phyloP scores from a whole-genome alignment of 2,888 invertebrate genomes.

The Amphipoea oculea region DNA sequence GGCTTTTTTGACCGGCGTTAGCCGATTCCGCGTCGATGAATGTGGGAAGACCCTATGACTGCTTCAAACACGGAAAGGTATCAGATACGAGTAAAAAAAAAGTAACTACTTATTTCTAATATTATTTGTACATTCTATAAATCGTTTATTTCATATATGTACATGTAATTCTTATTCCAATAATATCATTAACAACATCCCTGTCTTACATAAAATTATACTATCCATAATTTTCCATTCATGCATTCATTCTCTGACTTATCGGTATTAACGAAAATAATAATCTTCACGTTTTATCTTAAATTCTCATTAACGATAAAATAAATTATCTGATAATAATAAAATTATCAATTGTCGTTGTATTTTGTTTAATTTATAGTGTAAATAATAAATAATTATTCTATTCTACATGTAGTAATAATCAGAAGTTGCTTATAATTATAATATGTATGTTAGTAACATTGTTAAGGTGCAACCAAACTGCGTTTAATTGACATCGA shows the following conservation, averaged over 20 bases:
- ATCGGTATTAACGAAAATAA: neutral
- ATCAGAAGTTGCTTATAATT: neutral
- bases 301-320: neutral
- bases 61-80: neutral
- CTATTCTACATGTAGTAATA: neutral
- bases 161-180: neutral
- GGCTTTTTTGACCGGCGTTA: too few relatives aligned
- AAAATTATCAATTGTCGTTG: neutral
- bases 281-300: neutral
- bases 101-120: neutral
- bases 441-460: neutral
- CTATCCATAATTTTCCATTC: neutral
- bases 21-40: too few relatives aligned
- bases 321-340: constrained; percentile 6
- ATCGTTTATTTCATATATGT: neutral
- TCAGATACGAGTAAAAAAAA: neutral
- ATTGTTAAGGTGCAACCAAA: neutral
- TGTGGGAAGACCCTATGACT: neutral
- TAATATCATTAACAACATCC: neutral
- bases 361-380: too few relatives aligned
- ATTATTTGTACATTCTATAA: neutral
- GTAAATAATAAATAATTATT: too few relatives aligned
- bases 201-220: neutral
- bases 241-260: neutral
- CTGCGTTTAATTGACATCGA: neutral